phyloP scores from a whole-genome alignment of 2,113 vertebrate species.

The Agapornis roseicollis region DNA sequence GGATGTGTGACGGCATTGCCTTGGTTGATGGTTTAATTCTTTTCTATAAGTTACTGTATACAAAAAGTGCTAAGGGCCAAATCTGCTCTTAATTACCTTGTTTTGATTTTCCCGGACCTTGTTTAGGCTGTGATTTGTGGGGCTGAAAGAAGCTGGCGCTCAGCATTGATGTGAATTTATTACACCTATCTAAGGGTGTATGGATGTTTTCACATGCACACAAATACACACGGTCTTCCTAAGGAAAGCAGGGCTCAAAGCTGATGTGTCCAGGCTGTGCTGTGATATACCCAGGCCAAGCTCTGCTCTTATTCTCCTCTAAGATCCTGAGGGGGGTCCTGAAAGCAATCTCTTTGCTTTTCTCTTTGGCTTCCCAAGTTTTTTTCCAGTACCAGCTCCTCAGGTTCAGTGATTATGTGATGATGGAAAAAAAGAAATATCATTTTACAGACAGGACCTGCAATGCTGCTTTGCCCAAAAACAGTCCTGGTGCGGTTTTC shows the following conservation, averaged over 20 bases:
- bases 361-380: background rate
- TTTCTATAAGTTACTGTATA: background rate
- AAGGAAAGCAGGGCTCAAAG: background rate
- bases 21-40: background rate
- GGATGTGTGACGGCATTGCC: background rate
- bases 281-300: accelerated
- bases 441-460: background rate
- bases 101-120: slow-evolving; percentile 5
- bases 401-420: accelerated
- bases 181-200: background rate
- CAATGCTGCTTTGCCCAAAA: background rate
- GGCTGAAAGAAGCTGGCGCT: background rate
- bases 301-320: background rate
- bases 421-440: background rate
- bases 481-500: background rate
- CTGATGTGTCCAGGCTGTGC: background rate
- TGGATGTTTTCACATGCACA: accelerated
- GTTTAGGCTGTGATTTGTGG: background rate
- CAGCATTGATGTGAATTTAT: background rate
- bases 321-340: background rate
- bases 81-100: slow-evolving; percentile 8
- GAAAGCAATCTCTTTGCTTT: background rate
- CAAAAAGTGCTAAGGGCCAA: background rate
- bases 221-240: background rate
- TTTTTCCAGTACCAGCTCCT: background rate